Conservation (phyloP, 2,888 invertebrate species). For the Seira musarum region DNA sequence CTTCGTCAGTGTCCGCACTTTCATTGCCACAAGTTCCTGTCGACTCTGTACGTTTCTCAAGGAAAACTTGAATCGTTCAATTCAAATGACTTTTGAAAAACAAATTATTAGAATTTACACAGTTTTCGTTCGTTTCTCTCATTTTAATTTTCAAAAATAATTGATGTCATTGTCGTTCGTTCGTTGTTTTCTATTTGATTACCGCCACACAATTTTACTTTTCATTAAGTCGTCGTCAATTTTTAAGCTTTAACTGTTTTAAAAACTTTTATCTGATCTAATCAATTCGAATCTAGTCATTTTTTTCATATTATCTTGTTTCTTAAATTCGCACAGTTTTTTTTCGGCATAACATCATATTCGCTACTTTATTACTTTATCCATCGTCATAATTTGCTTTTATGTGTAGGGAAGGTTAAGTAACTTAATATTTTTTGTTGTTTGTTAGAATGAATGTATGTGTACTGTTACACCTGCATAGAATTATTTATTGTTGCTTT, state of each 20-base stretch:
- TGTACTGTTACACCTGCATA: constrained; percentile 15
- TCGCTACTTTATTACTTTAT: too few species aligned
- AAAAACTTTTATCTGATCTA: constrained; percentile 3
- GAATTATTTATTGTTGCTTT: constrained; percentile 16
- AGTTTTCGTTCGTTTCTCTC: not conserved
- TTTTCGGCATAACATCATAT: too few species aligned
- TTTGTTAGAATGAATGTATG: constrained; percentile 17
- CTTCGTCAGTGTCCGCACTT: constrained; percentile 79
- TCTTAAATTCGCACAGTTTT: too few species aligned
- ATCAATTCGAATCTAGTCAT: constrained; percentile 7
- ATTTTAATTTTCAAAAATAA: too few species aligned
- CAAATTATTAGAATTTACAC: not conserved
- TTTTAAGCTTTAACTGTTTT: not conserved
- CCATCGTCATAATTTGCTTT: not conserved
- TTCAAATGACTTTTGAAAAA: constrained; percentile 27
- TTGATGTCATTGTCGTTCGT: too few species aligned
- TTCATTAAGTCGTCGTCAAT: not conserved
- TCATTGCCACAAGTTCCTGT: constrained; percentile 88
- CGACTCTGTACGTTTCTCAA: constrained; percentile 78
- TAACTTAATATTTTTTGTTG: constrained; percentile 9
- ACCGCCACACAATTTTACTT: not conserved
- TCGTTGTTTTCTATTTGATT: not conserved
- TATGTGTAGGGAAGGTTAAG: constrained; percentile 1
- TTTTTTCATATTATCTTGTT: too few species aligned
- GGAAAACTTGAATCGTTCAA: constrained; percentile 23